Percentiles rank a stretch among this genome's conserved stretches.
phyloP scores from a whole-genome alignment of 2,888 invertebrate species.

The Phortica okadai region DNA sequence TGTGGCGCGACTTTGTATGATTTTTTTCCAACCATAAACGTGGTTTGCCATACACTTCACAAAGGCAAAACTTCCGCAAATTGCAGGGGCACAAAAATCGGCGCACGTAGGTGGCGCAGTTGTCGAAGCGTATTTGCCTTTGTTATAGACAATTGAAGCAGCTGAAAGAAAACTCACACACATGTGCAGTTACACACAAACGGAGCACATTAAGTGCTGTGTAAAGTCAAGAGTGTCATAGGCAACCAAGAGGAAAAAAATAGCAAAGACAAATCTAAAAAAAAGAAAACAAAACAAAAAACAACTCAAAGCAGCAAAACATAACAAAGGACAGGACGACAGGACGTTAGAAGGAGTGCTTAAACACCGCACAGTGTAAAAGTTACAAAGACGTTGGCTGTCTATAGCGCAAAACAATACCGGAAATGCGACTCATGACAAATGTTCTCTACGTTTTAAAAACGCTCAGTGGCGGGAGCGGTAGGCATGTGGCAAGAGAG shows the following conservation, averaged over 20 bases:
- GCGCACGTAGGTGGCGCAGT: not conserved
- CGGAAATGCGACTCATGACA: slow-evolving; percentile 72
- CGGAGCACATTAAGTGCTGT: slow-evolving; percentile 31
- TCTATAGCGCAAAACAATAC: slow-evolving; percentile 53
- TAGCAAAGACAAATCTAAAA: slow-evolving; percentile 9
- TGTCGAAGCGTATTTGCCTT: slow-evolving; percentile 26
- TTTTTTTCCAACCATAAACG: slow-evolving; percentile 17
- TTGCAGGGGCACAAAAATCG: not conserved
- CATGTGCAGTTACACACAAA: slow-evolving; percentile 33
- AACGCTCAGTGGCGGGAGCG: not conserved
- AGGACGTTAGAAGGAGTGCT: not conserved
- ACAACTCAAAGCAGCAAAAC: not conserved
- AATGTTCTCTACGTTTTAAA: slow-evolving; percentile 60
- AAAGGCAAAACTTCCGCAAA: not conserved
- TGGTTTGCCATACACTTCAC: not conserved
- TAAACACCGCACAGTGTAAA: slow-evolving; percentile 16
- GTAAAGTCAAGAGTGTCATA: slow-evolving; percentile 59
- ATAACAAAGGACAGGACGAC: not conserved
- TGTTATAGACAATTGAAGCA: slow-evolving; percentile 67
- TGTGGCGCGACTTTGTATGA: slow-evolving; percentile 54
- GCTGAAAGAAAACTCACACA: slow-evolving; percentile 35
- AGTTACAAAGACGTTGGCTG: slow-evolving; percentile 47
- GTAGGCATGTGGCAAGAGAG: not conserved
- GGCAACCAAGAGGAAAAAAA: slow-evolving; percentile 35
- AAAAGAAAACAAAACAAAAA: not conserved